A percentile compares a stretch with the other conserved stretches of the same genome.
Evolutionary conservation across 1,140 invertebrate species (phyloP).

Genomic region (Trichomalopsis sarcophagae): DNA sequence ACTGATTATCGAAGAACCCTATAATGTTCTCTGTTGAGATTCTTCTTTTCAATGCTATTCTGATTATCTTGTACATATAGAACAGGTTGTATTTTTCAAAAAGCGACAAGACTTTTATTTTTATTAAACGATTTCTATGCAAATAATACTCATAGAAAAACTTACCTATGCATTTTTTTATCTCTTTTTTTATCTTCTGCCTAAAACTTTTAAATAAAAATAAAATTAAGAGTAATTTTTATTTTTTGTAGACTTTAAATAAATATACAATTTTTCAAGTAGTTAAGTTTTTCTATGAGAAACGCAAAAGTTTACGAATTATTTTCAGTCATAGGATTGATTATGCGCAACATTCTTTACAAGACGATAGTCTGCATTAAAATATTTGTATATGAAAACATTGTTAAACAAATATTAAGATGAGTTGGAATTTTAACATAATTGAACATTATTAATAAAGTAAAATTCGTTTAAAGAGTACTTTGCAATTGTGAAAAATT

Average conservation of each 20-base stretch:
- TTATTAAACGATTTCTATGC: conserved; percentile 16
- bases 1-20: background rate
- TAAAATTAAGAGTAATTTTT: background rate
- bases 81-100: conserved; percentile 16
- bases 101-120: conserved; percentile 7
- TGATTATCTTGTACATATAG: background rate
- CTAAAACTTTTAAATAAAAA: background rate
- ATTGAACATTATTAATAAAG: too few relatives aligned
- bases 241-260: background rate
- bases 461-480: background rate
- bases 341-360: conserved; percentile 31
- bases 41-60: background rate
- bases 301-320: background rate
- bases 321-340: conserved; percentile 36
- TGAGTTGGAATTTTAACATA: background rate
- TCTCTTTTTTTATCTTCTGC: background rate
- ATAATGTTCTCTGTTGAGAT: background rate
- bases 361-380: background rate
- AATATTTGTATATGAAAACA: background rate
- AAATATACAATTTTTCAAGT: background rate
- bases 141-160: conserved; percentile 17
- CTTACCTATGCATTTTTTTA: background rate
- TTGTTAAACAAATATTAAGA: background rate
- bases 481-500: conserved; percentile 36
- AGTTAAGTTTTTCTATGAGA: conserved; percentile 31